These are phyloP conservation scores for Boleophthalmus pectinirostris DNA, from an alignment of 2,113 vertebrate genomes.

Conservation along the genomic window DNA sequence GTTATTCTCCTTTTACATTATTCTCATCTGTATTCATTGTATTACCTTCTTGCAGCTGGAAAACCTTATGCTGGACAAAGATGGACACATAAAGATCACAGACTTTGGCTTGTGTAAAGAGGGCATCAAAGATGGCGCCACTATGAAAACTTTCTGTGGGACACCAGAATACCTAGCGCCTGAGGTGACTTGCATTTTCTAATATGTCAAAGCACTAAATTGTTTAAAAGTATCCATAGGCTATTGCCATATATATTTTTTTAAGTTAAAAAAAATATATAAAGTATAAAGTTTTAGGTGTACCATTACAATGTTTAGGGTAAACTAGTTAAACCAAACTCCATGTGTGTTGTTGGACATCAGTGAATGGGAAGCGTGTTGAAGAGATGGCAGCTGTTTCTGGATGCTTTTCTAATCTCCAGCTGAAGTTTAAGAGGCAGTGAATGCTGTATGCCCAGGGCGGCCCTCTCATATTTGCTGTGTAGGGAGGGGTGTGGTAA, in stretches of 20 bases:
- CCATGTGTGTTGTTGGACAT: constrained; percentile 38
- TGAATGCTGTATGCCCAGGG: constrained; percentile 58
- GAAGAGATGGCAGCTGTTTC: constrained; percentile 65
- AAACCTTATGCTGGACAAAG: constrained; percentile 96
- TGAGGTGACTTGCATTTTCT: constrained; percentile 77
- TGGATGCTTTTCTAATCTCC: constrained; percentile 70
- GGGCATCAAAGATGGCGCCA: constrained; percentile 90
- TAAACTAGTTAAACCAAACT: constrained; percentile 16
- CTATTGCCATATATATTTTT: background rate
- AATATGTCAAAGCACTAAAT: background rate
- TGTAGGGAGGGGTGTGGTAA: constrained; percentile 49
- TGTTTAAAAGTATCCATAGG: background rate
- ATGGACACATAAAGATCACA: constrained; percentile 95
- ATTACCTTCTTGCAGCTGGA: constrained; percentile 80
- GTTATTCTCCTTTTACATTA: constrained; percentile 2
- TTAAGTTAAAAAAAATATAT: too few species aligned
- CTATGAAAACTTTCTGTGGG: constrained; percentile 95
- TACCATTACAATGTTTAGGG: background rate
- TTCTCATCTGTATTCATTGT: background rate
- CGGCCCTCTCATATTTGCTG: constrained; percentile 54
- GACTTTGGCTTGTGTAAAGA: constrained; percentile 96
- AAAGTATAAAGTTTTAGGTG: background rate
- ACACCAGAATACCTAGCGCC: constrained; percentile 94
- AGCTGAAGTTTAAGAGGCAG: constrained; percentile 59
- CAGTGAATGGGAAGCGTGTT: constrained; percentile 46